Evolutionary conservation across 2,113 vertebrate genomes (phyloP).

Genomic region (Ophiodon elongatus): DNA sequence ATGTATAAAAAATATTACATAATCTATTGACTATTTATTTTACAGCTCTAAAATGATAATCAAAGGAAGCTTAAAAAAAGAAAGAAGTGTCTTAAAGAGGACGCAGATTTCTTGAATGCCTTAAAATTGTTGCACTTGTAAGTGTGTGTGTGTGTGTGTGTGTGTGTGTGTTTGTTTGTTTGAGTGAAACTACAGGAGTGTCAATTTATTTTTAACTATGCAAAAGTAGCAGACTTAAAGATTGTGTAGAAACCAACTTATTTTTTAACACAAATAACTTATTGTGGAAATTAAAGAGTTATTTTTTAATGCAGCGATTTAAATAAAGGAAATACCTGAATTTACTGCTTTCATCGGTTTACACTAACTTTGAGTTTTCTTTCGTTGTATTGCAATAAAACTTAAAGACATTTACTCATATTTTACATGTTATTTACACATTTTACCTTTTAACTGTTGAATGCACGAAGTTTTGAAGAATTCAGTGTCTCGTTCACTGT

Average conservation of each 20-base stretch:
- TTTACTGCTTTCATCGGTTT: neutral
- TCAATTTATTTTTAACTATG: slow-evolving; percentile 21
- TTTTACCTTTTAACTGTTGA: slow-evolving; percentile 1
- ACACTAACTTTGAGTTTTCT: neutral
- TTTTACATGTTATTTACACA: slow-evolving; percentile 4
- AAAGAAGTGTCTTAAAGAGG: neutral
- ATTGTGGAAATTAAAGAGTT: neutral
- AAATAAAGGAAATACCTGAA: slow-evolving; percentile 4
- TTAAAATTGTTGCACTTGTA: slow-evolving; percentile 5
- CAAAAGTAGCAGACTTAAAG: neutral
- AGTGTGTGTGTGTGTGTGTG: neutral
- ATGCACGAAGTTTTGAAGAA: neutral
- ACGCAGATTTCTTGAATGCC: neutral
- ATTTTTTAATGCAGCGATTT: slow-evolving; percentile 17
- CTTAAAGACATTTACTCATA: neutral
- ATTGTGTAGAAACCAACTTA: neutral
- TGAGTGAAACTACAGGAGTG: neutral
- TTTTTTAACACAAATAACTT: neutral
- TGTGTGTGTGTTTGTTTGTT: slow-evolving; percentile 4
- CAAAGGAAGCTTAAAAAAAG: neutral
- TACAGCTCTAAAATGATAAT: neutral
- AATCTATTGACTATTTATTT: slow-evolving; percentile 49
- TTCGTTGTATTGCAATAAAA: neutral
- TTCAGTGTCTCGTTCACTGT: neutral
- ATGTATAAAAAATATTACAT: slow-evolving; percentile 9